Percentiles rank a stretch among this genome's conserved stretches.
Conservation (phyloP, 2,797 vertebrate species). For the Gobio occitaniae region DNA sequence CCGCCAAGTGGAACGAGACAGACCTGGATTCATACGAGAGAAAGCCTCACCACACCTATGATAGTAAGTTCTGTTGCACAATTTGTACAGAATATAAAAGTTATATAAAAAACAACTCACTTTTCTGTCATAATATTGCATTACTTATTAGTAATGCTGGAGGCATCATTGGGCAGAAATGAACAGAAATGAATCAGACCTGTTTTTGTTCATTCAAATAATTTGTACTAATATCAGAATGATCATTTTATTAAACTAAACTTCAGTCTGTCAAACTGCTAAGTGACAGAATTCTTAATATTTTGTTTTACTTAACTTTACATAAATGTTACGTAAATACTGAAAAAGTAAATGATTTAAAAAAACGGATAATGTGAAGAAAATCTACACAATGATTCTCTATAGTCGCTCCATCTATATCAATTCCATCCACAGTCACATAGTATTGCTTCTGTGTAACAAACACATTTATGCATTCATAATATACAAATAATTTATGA, state of each 20-base stretch:
- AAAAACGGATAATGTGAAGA: not conserved
- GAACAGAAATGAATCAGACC: not conserved
- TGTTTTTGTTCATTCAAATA: not conserved
- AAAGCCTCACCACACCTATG: constrained; percentile 83
- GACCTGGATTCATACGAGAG: constrained; percentile 88
- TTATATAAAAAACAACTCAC: not conserved
- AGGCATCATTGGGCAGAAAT: not conserved
- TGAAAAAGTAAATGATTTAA: not conserved
- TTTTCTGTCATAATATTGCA: not conserved
- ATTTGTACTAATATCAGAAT: not conserved
- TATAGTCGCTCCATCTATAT: not conserved
- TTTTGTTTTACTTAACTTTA: not conserved
- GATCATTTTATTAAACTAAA: not conserved
- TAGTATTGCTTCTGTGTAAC: not conserved
- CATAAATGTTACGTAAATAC: not conserved
- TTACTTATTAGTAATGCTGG: not conserved
- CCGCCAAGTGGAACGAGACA: constrained; percentile 87
- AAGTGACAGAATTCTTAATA: not conserved
- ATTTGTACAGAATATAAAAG: not conserved
- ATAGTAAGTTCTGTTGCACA: constrained; percentile 75
- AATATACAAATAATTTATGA: not conserved
- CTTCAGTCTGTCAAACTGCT: not conserved
- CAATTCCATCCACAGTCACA: not conserved
- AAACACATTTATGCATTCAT: not conserved
- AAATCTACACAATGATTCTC: not conserved